Conservation (phyloP, 2,113 vertebrate species). For the Pseudorasbora parva region DNA sequence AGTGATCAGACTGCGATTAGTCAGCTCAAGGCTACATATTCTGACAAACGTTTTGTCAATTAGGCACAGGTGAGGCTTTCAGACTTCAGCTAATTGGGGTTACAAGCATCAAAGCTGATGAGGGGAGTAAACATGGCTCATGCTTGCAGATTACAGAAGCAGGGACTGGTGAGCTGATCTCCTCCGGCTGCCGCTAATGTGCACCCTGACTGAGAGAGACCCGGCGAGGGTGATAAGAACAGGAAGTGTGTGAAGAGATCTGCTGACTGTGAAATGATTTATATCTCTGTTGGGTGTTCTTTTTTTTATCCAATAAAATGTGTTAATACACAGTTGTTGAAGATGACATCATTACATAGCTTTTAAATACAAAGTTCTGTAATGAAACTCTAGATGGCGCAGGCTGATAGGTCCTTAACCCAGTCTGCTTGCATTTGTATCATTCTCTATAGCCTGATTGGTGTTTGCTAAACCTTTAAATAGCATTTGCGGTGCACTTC, state of each 20-base stretch:
- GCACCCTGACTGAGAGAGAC: constrained; percentile 33
- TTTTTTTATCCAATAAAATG: neutral
- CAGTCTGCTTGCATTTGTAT: too few species aligned
- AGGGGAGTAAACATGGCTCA: constrained; percentile 45
- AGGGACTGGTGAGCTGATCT: constrained; percentile 54
- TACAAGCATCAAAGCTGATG: constrained; percentile 54
- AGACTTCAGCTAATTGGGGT: constrained; percentile 63
- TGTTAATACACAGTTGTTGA: neutral
- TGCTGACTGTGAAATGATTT: neutral
- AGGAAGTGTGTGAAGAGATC: constrained; percentile 14
- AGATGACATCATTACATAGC: neutral
- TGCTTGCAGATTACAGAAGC: constrained; percentile 46
- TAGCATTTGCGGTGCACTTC: too few species aligned
- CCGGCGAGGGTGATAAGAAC: constrained; percentile 21
- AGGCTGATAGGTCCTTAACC: too few species aligned
- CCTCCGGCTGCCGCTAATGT: constrained; percentile 15
- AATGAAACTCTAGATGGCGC: too few species aligned
- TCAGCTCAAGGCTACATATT: constrained; percentile 51
- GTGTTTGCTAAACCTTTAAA: too few species aligned
- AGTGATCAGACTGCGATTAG: constrained; percentile 68
- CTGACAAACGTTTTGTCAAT: constrained; percentile 66
- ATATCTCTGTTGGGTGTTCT: neutral
- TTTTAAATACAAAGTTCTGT: neutral
- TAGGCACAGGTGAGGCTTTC: constrained; percentile 56
- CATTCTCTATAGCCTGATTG: too few species aligned